Percentiles rank a stretch among this genome's conserved stretches.
phyloP scores from a whole-genome alignment of 2,113 vertebrate species.

The Castor canadensis region DNA sequence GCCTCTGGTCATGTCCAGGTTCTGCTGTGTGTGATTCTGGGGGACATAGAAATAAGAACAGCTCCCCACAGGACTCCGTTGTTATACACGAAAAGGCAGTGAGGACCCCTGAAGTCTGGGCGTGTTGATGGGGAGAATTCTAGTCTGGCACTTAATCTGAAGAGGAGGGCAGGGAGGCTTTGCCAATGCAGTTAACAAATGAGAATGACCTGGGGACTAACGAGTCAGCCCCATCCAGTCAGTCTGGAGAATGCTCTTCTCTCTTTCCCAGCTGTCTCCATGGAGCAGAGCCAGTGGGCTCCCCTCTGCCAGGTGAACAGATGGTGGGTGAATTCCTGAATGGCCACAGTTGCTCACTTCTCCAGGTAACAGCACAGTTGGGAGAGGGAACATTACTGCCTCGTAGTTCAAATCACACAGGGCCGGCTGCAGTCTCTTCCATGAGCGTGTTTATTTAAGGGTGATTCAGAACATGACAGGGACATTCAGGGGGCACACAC shows the following conservation, averaged over 20 bases:
- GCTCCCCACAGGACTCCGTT: not conserved
- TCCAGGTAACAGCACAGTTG: not conserved
- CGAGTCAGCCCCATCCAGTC: not conserved
- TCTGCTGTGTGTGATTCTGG: not conserved
- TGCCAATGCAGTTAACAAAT: rapidly evolving
- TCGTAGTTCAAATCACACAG: not conserved
- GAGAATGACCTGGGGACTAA: not conserved
- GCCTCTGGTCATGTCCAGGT: rapidly evolving
- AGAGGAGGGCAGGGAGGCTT: not conserved
- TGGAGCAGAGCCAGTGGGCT: not conserved
- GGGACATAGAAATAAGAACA: not conserved
- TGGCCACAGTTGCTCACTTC: not conserved
- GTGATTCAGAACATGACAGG: not conserved
- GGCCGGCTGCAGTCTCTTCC: not conserved
- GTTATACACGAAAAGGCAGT: not conserved
- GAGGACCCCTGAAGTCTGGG: not conserved
- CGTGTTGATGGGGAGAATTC: not conserved
- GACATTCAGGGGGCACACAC: not conserved
- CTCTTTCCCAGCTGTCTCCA: not conserved
- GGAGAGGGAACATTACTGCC: not conserved
- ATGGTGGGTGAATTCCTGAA: slow-evolving; percentile 43
- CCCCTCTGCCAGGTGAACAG: not conserved
- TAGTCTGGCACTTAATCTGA: not conserved
- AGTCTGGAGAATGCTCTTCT: not conserved
- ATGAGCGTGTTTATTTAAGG: not conserved